Conservation (phyloP, 1,140 invertebrate genomes). For the Drosophila navojoa region DNA sequence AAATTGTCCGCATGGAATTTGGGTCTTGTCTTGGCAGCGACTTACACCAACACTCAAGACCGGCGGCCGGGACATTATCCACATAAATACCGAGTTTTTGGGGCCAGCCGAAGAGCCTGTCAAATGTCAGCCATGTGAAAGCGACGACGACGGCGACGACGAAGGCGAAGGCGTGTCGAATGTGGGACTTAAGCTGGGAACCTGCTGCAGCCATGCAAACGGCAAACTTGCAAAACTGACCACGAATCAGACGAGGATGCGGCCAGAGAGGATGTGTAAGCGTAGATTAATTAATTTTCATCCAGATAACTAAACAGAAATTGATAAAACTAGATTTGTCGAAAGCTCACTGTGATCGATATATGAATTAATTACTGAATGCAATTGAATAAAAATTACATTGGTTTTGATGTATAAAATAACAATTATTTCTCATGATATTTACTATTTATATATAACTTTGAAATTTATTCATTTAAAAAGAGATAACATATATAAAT, state of each 20-base stretch:
- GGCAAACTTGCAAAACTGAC: not conserved
- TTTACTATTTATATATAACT: too few species aligned
- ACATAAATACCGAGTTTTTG: constrained; percentile 37
- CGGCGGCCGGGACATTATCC: constrained; percentile 18
- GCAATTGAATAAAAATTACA: too few species aligned
- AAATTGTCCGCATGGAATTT: constrained; percentile 64
- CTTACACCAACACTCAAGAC: constrained; percentile 39
- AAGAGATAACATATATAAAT: too few species aligned
- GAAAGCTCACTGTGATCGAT: not conserved
- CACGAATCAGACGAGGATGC: constrained; percentile 2
- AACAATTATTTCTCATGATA: too few species aligned
- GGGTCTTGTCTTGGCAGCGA: constrained; percentile 52
- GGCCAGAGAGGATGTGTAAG: constrained; percentile 3
- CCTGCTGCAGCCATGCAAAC: constrained; percentile 3
- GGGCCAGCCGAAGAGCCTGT: constrained; percentile 33
- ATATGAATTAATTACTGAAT: not conserved
- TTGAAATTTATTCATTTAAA: too few species aligned
- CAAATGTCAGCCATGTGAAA: constrained; percentile 50
- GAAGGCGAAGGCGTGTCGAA: constrained; percentile 41
- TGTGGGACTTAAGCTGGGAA: constrained; percentile 29
- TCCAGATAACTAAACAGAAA: constrained; percentile 16
- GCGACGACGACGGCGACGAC: constrained; percentile 45
- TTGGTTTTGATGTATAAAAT: too few species aligned
- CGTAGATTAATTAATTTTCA: constrained; percentile 19
- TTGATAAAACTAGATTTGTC: constrained; percentile 16